Percentiles rank a stretch among this genome's conserved stretches.
phyloP scores from a whole-genome alignment of 2,113 vertebrate species.

The Heteronetta atricapilla region DNA sequence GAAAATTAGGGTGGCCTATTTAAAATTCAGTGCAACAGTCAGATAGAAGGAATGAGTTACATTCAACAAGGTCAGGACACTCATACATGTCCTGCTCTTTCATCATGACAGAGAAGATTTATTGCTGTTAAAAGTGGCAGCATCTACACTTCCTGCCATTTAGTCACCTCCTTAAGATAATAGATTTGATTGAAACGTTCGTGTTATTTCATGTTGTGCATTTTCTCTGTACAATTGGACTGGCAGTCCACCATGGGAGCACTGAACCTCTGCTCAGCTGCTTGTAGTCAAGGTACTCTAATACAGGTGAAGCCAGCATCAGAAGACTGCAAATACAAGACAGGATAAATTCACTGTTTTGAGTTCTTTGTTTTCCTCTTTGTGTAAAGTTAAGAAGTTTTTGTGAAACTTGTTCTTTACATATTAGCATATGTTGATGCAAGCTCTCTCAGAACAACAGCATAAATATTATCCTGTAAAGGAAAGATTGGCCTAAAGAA shows the following conservation, averaged over 20 bases:
- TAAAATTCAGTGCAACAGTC: neutral
- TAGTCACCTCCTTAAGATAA: neutral
- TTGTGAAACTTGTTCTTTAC: neutral
- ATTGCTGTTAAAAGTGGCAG: neutral
- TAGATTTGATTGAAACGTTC: neutral
- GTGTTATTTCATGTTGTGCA: neutral
- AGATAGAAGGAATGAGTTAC: neutral
- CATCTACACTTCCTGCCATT: neutral
- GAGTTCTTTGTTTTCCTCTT: neutral
- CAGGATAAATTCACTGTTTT: neutral
- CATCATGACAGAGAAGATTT: neutral
- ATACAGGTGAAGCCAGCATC: neutral
- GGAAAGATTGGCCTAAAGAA: neutral
- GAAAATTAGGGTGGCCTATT: neutral
- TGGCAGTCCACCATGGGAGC: neutral
- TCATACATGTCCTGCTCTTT: accelerated
- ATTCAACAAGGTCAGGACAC: neutral
- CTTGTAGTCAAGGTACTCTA: neutral
- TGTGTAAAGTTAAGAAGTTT: neutral
- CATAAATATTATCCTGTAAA: neutral
- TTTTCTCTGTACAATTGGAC: neutral
- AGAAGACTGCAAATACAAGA: neutral
- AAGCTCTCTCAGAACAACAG: neutral
- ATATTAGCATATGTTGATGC: neutral
- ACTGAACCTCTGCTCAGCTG: neutral